phyloP scores from a whole-genome alignment of 2,797 vertebrate species.

The Arrhamphus sclerolepis region DNA sequence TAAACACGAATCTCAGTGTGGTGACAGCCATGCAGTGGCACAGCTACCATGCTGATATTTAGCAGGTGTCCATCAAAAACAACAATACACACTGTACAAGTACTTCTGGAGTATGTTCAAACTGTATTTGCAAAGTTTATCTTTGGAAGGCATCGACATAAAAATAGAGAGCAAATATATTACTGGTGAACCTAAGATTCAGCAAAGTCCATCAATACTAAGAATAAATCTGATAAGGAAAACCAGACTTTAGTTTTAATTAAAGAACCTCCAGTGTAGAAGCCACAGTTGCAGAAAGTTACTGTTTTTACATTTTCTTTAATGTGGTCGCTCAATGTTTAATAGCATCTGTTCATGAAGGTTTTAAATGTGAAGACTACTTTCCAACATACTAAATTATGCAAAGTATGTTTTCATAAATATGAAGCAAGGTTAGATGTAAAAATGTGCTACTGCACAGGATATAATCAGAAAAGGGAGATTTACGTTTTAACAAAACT shows the following conservation, averaged over 20 bases:
- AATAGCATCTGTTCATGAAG: conserved; percentile 20
- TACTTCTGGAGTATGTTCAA: too few relatives aligned
- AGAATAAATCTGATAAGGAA: conserved; percentile 1
- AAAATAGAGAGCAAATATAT: conserved; percentile 1
- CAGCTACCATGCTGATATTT: neutral
- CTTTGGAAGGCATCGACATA: neutral
- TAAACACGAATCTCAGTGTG: neutral
- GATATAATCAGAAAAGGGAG: conserved; percentile 5
- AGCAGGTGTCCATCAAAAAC: too few relatives aligned
- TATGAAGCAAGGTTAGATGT: neutral
- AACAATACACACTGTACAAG: too few relatives aligned
- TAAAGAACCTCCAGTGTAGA: conserved; percentile 12
- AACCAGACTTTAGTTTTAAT: conserved; percentile 13
- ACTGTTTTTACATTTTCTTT: conserved; percentile 6
- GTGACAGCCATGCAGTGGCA: neutral
- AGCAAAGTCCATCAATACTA: conserved; percentile 10
- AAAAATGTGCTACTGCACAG: neutral
- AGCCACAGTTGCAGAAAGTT: conserved; percentile 6
- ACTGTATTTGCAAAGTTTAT: too few relatives aligned
- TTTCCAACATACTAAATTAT: conserved; percentile 18
- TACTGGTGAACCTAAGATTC: conserved; percentile 2
- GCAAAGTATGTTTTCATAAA: conserved; percentile 15
- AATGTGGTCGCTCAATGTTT: conserved; percentile 34
- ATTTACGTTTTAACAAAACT: neutral
- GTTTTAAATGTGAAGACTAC: conserved; percentile 18